Conservation (phyloP, 2,888 invertebrate genomes). For the Lamellibrachia satsuma region DNA sequence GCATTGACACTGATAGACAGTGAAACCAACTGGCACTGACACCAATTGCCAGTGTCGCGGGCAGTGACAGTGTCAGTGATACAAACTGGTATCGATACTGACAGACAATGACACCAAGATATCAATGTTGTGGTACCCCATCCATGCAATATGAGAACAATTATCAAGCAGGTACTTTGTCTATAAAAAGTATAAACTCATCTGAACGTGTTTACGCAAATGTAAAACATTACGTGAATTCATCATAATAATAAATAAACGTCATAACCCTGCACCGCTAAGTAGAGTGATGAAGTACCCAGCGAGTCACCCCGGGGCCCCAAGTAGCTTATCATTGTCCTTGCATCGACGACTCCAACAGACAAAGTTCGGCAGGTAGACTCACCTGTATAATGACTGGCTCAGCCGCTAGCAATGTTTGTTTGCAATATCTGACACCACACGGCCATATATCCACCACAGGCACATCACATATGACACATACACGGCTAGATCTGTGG, state of each 20-base stretch:
- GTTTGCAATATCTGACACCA: background rate
- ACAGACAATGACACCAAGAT: too few species aligned
- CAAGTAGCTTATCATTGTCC: background rate
- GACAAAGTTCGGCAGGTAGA: background rate
- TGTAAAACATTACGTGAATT: too few species aligned
- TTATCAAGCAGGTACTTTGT: too few species aligned
- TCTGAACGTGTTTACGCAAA: too few species aligned
- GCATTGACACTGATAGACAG: background rate
- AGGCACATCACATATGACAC: background rate
- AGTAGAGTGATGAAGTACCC: too few species aligned
- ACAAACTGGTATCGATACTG: background rate
- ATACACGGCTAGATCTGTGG: background rate
- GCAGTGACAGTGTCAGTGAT: background rate
- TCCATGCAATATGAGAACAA: too few species aligned
- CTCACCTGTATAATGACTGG: background rate
- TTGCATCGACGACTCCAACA: background rate
- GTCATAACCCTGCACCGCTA: too few species aligned
- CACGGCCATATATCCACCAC: background rate
- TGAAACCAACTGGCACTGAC: background rate
- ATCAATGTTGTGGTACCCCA: too few species aligned
- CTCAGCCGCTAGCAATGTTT: background rate
- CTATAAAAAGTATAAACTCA: too few species aligned
- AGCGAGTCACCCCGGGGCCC: background rate
- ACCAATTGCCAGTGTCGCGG: background rate
- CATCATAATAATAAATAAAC: too few species aligned